Conservation (phyloP, 2,797 vertebrate genomes). For the Limnodromus scolopaceus region DNA sequence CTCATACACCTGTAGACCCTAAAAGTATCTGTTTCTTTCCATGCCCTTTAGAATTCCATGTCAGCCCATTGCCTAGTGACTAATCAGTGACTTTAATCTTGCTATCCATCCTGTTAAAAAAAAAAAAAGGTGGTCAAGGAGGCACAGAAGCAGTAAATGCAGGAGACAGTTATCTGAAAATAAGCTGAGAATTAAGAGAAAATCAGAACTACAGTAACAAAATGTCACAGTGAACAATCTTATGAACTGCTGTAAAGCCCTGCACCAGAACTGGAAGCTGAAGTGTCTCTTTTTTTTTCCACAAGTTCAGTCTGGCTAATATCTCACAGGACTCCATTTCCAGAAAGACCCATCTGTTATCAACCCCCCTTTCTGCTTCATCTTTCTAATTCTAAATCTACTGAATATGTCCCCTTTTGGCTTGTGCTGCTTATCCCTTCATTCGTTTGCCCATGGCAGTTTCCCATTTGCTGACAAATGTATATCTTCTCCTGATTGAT, state of each 20-base stretch:
- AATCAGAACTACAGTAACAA: background rate
- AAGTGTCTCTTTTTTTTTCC: background rate
- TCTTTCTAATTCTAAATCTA: background rate
- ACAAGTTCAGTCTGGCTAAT: background rate
- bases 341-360: background rate
- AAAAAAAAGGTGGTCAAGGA: background rate
- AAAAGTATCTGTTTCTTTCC: background rate
- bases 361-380: background rate
- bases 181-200: background rate
- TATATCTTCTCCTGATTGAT: background rate
- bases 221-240: background rate
- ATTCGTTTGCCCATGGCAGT: background rate
- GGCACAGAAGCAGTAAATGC: background rate
- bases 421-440: background rate
- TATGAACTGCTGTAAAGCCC: background rate
- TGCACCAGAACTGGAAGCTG: background rate
- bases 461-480: background rate
- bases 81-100: background rate
- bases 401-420: background rate
- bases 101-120: background rate
- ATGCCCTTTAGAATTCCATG: background rate
- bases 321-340: background rate
- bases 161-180: background rate
- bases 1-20: background rate
- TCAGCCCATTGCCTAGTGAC: background rate